These are phyloP conservation scores for Pollicipes pollicipes DNA, from an alignment of 1,140 invertebrate genomes.

Conservation along the genomic window DNA sequence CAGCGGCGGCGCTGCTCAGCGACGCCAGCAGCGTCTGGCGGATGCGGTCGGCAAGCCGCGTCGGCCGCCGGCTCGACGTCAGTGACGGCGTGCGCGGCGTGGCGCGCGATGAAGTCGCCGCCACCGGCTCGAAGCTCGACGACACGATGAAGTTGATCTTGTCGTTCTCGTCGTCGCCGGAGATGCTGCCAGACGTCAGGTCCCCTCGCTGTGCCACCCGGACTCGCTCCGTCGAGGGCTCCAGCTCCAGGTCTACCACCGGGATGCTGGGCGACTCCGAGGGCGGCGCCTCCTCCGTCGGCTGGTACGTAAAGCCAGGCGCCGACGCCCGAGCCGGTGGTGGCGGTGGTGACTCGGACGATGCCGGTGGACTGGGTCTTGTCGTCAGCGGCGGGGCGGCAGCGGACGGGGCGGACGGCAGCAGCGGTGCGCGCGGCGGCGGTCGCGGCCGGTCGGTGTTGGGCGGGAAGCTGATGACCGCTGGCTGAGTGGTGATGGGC, in stretches of 20 bases:
- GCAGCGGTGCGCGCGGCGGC: no score
- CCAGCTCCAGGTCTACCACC: neutral
- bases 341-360: neutral
- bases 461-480: neutral
- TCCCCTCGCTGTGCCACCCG: neutral
- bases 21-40: neutral
- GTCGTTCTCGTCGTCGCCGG: neutral
- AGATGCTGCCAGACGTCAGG: neutral
- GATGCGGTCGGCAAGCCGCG: neutral
- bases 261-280: no score
- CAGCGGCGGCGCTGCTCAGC: neutral
- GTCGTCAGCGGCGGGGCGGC: neutral
- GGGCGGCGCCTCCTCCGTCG: no score
- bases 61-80: neutral
- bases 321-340: neutral
- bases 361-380: neutral
- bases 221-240: neutral
- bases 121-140: neutral
- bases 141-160: neutral
- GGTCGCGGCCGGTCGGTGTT: neutral
- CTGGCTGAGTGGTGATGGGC: neutral
- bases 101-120: no score
- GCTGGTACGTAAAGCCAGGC: neutral
- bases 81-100: neutral
- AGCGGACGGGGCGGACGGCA: no score